A percentile compares a stretch with the other conserved stretches of the same genome.
These are phyloP conservation scores for Mixornis gularis DNA, from an alignment of 2,113 vertebrate genomes.

Conservation along the genomic window DNA sequence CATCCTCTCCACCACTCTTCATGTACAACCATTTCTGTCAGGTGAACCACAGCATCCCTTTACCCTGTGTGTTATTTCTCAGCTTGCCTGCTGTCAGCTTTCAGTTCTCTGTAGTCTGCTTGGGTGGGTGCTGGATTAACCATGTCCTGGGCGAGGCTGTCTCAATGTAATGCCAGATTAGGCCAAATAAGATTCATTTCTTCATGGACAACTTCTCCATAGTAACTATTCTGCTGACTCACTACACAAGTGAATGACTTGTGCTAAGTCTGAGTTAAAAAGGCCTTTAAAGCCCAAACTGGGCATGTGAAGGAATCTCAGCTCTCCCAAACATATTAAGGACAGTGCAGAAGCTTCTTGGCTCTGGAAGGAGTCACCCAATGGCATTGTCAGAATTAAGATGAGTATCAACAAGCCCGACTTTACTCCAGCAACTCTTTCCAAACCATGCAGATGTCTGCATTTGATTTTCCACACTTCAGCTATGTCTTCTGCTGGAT, in stretches of 20 bases:
- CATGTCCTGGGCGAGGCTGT: background rate
- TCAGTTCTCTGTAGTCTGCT: background rate
- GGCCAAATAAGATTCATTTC: background rate
- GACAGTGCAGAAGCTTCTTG: background rate
- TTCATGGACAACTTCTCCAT: background rate
- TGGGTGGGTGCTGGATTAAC: background rate
- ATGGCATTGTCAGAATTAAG: background rate
- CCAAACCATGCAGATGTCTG: background rate
- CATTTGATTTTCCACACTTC: background rate
- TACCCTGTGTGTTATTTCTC: background rate
- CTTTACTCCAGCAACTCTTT: background rate
- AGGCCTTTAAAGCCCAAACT: rapidly evolving
- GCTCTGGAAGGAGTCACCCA: background rate
- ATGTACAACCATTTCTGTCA: background rate
- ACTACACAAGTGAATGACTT: background rate
- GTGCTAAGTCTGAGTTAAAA: background rate
- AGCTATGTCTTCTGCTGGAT: background rate
- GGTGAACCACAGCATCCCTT: background rate
- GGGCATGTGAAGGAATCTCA: background rate
- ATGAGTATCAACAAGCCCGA: background rate
- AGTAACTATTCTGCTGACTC: background rate
- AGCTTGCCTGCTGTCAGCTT: background rate
- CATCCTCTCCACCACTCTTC: background rate
- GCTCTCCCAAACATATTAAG: background rate
- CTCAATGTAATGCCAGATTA: background rate